phyloP scores from a whole-genome alignment of 2,888 invertebrate species.

The Mesodorylaimus sp. region DNA sequence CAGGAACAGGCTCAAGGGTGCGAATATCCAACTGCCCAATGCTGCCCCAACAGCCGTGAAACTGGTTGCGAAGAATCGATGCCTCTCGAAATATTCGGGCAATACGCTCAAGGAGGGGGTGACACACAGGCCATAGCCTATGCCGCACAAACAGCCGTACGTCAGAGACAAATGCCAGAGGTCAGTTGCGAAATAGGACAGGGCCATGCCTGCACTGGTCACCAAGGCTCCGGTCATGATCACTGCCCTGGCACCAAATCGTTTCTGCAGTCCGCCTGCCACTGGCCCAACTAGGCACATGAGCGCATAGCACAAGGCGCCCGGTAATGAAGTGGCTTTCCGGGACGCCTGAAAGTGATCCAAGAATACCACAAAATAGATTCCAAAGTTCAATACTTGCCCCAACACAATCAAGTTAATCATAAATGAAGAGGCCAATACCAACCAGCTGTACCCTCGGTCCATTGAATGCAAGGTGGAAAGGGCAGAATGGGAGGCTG shows the following conservation, averaged over 20 bases:
- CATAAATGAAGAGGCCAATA: not conserved
- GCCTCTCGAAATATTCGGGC: slow-evolving; percentile 32
- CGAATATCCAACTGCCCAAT: slow-evolving; percentile 31
- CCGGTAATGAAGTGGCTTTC: too few relatives aligned
- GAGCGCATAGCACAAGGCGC: too few relatives aligned
- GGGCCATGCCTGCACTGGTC: slow-evolving; percentile 26
- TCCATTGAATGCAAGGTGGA: too few relatives aligned
- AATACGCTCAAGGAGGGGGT: slow-evolving; percentile 32
- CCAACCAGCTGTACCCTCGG: not conserved
- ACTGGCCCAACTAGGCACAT: slow-evolving; percentile 33
- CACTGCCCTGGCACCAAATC: slow-evolving; percentile 29
- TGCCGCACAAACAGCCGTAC: slow-evolving; percentile 30
- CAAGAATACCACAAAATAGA: not conserved
- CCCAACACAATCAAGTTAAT: not conserved
- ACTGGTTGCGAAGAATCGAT: slow-evolving; percentile 31
- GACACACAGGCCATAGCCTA: slow-evolving; percentile 18
- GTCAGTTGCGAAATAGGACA: slow-evolving; percentile 25
- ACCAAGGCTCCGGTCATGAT: slow-evolving; percentile 30
- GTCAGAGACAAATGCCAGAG: slow-evolving; percentile 28
- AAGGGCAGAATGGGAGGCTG: too few relatives aligned
- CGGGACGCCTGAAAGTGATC: not conserved
- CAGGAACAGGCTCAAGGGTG: slow-evolving; percentile 24
- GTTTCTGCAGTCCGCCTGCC: slow-evolving; percentile 28
- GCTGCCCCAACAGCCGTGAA: slow-evolving; percentile 32
- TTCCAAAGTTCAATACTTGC: not conserved